These are phyloP conservation scores for Notiomystis cincta DNA, from an alignment of 2,113 vertebrate genomes.

Conservation along the genomic window DNA sequence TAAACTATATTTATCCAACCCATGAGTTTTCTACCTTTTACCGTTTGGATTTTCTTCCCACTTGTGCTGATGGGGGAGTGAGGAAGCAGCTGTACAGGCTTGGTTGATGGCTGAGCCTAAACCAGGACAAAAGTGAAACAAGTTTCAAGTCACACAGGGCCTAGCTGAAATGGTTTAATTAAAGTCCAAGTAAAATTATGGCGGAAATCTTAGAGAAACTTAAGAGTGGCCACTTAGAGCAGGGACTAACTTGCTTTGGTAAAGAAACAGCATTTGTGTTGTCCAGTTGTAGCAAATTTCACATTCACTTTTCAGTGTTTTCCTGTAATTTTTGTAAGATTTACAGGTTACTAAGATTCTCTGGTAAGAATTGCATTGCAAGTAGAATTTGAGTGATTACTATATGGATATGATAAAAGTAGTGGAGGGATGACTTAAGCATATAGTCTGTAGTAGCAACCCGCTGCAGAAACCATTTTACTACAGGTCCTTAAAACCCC, in stretches of 20 bases:
- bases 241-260: neutral
- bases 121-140: neutral
- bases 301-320: neutral
- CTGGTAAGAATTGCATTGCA: neutral
- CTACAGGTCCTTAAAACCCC: neutral
- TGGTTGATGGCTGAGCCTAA: neutral
- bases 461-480: neutral
- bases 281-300: neutral
- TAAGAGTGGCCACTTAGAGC: neutral
- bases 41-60: neutral
- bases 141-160: neutral
- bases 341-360: neutral
- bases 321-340: neutral
- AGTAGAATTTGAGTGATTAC: neutral
- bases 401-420: neutral
- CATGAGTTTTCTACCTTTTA: neutral
- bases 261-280: neutral
- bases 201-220: neutral
- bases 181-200: neutral
- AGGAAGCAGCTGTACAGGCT: neutral
- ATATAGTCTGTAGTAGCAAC: neutral
- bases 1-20: neutral
- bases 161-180: neutral
- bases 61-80: neutral
- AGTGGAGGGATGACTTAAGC: neutral